phyloP scores from a whole-genome alignment of 2,888 invertebrate genomes.

The Rhingia campestris region DNA sequence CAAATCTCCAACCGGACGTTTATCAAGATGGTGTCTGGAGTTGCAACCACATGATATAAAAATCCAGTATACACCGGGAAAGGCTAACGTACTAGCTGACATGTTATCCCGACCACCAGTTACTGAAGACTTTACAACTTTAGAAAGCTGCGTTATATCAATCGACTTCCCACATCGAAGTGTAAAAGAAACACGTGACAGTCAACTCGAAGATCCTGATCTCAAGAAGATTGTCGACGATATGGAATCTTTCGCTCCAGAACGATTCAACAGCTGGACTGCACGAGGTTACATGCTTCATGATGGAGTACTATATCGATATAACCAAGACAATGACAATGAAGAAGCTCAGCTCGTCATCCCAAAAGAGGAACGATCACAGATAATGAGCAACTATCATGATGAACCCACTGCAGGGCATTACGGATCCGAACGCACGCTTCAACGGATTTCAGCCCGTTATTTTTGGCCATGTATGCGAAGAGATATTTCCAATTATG shows the following conservation, averaged over 20 bases:
- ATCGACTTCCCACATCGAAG: conserved; percentile 14
- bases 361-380: too few species aligned
- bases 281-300: too few species aligned
- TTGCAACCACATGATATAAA: conserved; percentile 80
- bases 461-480: conserved; percentile 71
- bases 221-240: conserved; percentile 32
- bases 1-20: conserved; percentile 80
- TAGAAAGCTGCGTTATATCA: neutral
- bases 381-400: too few species aligned
- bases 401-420: too few species aligned
- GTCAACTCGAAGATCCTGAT: conserved; percentile 69
- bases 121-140: neutral
- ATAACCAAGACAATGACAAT: too few species aligned
- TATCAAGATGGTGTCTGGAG: conserved; percentile 82
- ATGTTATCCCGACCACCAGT: conserved; percentile 46
- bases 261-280: too few species aligned
- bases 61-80: conserved; percentile 80
- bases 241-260: too few species aligned
- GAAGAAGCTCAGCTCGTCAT: conserved; percentile 19
- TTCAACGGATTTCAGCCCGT: too few species aligned
- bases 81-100: conserved; percentile 76
- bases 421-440: too few species aligned
- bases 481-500: too few species aligned
- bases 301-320: too few species aligned
- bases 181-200: conserved; percentile 17